A percentile compares a stretch with the other conserved stretches of the same genome.
phyloP scores from a whole-genome alignment of 2,113 vertebrate species.

The Orycteropus afer region DNA sequence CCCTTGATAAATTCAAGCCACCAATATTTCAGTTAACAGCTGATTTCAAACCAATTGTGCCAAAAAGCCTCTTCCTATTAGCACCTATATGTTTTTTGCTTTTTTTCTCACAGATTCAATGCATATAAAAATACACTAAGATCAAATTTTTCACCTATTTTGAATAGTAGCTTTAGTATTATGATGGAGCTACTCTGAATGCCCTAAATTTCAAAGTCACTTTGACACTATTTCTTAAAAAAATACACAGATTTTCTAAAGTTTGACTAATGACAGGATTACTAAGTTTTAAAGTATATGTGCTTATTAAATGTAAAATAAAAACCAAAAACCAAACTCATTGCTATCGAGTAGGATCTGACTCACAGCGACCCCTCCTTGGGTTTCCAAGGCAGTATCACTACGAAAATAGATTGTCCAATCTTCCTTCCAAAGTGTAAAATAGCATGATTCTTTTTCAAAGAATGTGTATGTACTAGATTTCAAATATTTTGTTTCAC shows the following conservation, averaged over 20 bases:
- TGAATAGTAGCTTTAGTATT: not conserved
- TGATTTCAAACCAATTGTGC: not conserved
- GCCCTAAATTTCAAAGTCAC: not conserved
- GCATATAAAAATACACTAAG: constrained; percentile 43
- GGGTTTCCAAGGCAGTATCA: no score
- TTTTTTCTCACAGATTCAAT: constrained; percentile 8
- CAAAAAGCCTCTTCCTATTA: not conserved
- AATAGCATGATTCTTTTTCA: constrained; percentile 3
- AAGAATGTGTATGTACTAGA: not conserved
- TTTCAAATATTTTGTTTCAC: not conserved
- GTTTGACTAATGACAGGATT: not conserved
- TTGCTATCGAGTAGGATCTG: no score
- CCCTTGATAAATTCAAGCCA: not conserved
- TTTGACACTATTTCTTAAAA: constrained; percentile 3
- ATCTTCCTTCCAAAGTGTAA: no score
- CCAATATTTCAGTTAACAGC: not conserved
- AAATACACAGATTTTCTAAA: not conserved
- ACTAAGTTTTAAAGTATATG: not conserved
- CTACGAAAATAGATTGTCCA: no score
- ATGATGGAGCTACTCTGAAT: not conserved
- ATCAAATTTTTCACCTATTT: not conserved
- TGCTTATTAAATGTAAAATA: no score
- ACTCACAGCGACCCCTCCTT: no score
- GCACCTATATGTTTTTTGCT: not conserved
- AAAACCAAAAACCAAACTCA: no score